These are phyloP conservation scores for Pyxicephalus adspersus DNA, from an alignment of 2,113 vertebrate species.

Conservation along the genomic window DNA sequence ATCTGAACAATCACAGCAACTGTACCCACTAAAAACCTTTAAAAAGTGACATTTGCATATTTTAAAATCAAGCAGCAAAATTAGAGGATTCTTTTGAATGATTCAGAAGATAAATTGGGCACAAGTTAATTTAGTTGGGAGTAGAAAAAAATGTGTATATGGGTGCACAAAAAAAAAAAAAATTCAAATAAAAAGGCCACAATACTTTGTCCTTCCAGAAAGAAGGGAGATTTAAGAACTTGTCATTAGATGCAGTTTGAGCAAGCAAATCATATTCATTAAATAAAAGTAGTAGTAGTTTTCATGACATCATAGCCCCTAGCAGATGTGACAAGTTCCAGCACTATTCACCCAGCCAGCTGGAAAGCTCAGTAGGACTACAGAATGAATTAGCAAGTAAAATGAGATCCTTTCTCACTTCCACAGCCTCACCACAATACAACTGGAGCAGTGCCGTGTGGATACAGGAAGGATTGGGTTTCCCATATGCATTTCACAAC, in stretches of 20 bases:
- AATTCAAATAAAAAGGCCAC: no score
- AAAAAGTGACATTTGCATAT: no score
- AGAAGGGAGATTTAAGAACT: background rate
- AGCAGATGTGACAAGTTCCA: constrained; percentile 56
- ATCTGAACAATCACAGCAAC: no score
- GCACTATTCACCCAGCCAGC: constrained; percentile 44
- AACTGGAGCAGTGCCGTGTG: constrained; percentile 30
- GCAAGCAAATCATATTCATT: background rate
- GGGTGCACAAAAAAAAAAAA: no score
- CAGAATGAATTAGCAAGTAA: constrained; percentile 54
- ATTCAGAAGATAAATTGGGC: no score
- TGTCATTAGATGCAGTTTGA: background rate
- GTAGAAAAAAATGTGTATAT: no score
- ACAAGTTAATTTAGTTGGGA: no score
- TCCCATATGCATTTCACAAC: constrained; percentile 55
- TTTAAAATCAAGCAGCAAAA: no score
- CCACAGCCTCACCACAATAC: constrained; percentile 23
- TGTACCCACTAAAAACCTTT: no score
- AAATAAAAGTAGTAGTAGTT: constrained; percentile 18
- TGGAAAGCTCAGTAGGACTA: constrained; percentile 48
- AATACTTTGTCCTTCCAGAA: background rate
- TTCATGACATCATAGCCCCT: constrained; percentile 30
- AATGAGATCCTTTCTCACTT: constrained; percentile 50
- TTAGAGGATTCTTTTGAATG: no score
- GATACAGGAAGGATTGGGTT: constrained; percentile 55